Percentiles rank a stretch among this genome's conserved stretches.
Evolutionary conservation across 2,113 vertebrate genomes (phyloP).

Genomic region (Marmota flaviventris): DNA sequence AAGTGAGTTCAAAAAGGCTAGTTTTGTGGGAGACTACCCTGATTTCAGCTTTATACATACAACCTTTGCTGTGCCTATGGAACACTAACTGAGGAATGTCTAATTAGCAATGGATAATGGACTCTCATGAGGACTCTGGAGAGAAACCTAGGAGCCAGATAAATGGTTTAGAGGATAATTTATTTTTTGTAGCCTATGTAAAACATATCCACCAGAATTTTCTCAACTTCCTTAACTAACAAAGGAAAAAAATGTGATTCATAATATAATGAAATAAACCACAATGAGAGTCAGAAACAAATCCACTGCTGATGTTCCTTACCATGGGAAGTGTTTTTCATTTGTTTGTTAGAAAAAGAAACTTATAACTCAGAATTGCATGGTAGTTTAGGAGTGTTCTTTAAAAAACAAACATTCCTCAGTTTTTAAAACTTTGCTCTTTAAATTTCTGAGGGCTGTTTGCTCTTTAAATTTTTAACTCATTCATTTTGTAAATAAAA

Average conservation of each 20-base stretch:
- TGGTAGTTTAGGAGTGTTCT: slow-evolving; percentile 37
- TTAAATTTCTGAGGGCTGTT: slow-evolving; percentile 47
- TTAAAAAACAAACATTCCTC: slow-evolving; percentile 5
- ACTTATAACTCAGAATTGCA: slow-evolving; percentile 46
- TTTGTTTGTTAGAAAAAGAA: slow-evolving; percentile 48
- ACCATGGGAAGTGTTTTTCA: slow-evolving; percentile 13
- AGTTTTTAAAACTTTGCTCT: slow-evolving; percentile 61
- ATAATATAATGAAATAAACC: slow-evolving; percentile 55
- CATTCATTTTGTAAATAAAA: slow-evolving; percentile 66
- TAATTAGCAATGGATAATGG: background rate
- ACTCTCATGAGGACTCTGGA: background rate
- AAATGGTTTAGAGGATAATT: background rate
- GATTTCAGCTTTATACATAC: background rate
- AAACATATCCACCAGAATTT: slow-evolving; percentile 52
- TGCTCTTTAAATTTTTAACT: slow-evolving; percentile 64
- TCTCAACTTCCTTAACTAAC: slow-evolving; percentile 58
- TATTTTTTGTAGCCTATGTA: slow-evolving; percentile 30
- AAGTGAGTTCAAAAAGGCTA: slow-evolving; percentile 8
- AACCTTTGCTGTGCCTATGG: background rate
- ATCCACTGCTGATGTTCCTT: slow-evolving; percentile 8
- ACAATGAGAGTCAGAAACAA: slow-evolving; percentile 53
- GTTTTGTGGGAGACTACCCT: background rate
- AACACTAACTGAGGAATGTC: background rate
- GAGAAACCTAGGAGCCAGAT: background rate
- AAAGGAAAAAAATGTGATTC: slow-evolving; percentile 53